Evolutionary conservation across 2,888 invertebrate species (phyloP).

Genomic region (Cheilosia soror): DNA sequence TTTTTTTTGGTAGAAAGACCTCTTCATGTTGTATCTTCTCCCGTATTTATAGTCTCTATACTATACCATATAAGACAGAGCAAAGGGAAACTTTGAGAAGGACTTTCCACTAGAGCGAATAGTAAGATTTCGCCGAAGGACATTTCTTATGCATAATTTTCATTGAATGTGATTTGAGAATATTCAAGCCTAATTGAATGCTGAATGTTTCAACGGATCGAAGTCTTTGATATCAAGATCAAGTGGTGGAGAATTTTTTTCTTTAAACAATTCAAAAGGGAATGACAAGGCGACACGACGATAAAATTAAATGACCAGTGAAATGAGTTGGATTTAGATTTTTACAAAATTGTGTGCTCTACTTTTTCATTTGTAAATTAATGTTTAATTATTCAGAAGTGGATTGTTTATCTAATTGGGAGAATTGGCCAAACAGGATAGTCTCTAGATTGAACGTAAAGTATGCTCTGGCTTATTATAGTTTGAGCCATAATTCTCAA

Average conservation of each 20-base stretch:
- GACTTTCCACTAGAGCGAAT: conserved; percentile 50
- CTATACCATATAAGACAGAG: conserved; percentile 22
- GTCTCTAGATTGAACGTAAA: too few species aligned
- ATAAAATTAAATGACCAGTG: conserved; percentile 42
- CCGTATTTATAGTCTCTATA: conserved; percentile 33
- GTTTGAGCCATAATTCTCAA: too few species aligned
- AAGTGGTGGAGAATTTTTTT: conserved; percentile 17
- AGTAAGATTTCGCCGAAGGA: conserved; percentile 41
- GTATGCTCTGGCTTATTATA: too few species aligned
- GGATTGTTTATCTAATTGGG: too few species aligned
- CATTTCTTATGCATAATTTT: conserved; percentile 62
- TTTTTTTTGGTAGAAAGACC: conserved; percentile 34
- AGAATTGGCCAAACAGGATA: too few species aligned
- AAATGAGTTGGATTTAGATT: conserved; percentile 34
- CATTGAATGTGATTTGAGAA: conserved; percentile 41
- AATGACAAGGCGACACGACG: neutral
- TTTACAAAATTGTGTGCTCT: neutral
- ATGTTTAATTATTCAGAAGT: too few species aligned
- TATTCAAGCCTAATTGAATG: conserved; percentile 58
- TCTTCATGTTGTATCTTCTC: conserved; percentile 33
- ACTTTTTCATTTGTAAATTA: too few species aligned
- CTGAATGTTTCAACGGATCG: conserved; percentile 27
- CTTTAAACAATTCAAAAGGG: neutral
- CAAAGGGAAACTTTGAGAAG: conserved; percentile 6
- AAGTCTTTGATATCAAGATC: conserved; percentile 38